Conservation (phyloP, 2,888 invertebrate species). For the Xanthorhoe spadicearia region DNA sequence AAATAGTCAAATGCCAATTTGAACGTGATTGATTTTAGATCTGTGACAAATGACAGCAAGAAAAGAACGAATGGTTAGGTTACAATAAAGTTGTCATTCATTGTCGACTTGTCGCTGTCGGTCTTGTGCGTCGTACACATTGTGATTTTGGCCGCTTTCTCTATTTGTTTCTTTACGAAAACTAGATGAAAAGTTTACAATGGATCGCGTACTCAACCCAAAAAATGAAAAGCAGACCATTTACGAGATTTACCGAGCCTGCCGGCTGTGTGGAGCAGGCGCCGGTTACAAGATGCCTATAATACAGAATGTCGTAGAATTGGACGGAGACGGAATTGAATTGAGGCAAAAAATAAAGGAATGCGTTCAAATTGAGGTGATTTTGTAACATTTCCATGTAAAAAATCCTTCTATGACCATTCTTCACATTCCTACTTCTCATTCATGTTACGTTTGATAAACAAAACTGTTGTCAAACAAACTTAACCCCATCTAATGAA, state of each 20-base stretch:
- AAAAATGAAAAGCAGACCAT: constrained; percentile 68
- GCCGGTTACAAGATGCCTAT: constrained; percentile 83
- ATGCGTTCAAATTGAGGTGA: constrained; percentile 79
- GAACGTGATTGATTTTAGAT: too few relatives aligned
- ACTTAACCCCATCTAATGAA: constrained; percentile 19
- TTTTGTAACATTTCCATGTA: constrained; percentile 4
- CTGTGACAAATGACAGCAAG: too few relatives aligned
- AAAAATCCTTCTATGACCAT: neutral
- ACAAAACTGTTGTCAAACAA: constrained; percentile 5
- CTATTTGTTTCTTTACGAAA: constrained; percentile 16
- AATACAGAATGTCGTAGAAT: constrained; percentile 68
- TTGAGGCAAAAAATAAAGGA: constrained; percentile 75
- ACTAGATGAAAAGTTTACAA: constrained; percentile 48
- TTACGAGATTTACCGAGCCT: constrained; percentile 77
- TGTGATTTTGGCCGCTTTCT: neutral
- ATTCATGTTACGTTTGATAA: neutral
- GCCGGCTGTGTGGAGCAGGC: constrained; percentile 78
- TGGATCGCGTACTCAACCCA: constrained; percentile 56
- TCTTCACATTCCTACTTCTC: neutral
- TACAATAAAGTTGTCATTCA: too few relatives aligned
- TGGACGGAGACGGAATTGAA: constrained; percentile 64
- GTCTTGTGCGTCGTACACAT: neutral
- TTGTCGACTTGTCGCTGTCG: neutral
- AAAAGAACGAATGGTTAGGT: too few relatives aligned
- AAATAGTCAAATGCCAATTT: too few relatives aligned